Conservation (phyloP, 2,797 vertebrate genomes). For the Lateolabrax maculatus region DNA sequence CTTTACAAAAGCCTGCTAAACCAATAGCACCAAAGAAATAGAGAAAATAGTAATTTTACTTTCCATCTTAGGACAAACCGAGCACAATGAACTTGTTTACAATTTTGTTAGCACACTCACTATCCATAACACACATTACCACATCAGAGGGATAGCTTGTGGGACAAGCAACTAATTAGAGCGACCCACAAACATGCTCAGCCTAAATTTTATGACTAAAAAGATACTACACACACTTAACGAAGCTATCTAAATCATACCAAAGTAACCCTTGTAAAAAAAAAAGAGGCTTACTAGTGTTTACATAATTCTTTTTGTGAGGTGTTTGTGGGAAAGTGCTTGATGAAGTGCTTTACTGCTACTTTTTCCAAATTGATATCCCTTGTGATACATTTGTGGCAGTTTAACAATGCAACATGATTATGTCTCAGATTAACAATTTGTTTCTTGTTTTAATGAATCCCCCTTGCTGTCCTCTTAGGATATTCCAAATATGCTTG, state of each 20-base stretch:
- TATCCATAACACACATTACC: slow-evolving; percentile 63
- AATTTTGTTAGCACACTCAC: slow-evolving; percentile 34
- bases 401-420: background rate
- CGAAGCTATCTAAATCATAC: slow-evolving; percentile 34
- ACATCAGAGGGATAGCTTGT: slow-evolving; percentile 68
- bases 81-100: slow-evolving; percentile 63
- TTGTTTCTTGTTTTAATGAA: background rate
- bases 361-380: background rate
- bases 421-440: slow-evolving; percentile 13
- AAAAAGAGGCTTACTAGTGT: slow-evolving; percentile 1
- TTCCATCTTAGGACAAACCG: slow-evolving; percentile 13
- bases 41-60: slow-evolving; percentile 14
- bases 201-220: slow-evolving; percentile 45
- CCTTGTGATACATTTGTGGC: background rate
- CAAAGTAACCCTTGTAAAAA: slow-evolving; percentile 14
- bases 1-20: background rate
- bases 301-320: slow-evolving; percentile 8
- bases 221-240: slow-evolving; percentile 47
- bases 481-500: slow-evolving; percentile 4
- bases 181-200: slow-evolving; percentile 60
- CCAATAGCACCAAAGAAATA: slow-evolving; percentile 13
- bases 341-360: slow-evolving; percentile 21
- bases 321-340: slow-evolving; percentile 11
- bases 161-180: slow-evolving; percentile 72
- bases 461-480: background rate